Base-by-base conservation (phyloP, 2,888 invertebrate species). In the Dryadula phaetusa region DNA sequence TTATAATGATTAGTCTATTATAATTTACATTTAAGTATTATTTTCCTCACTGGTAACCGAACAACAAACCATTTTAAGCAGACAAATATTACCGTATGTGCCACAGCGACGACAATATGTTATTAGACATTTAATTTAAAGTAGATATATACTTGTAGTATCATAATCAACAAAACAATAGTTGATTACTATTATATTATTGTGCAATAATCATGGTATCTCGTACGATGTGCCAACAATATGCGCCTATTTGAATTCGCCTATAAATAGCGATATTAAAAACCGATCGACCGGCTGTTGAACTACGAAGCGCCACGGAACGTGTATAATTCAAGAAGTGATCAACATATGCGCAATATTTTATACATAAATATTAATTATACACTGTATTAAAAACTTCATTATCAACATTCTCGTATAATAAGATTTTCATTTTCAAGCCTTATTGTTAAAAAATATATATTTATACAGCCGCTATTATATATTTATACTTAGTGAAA, bases 181-280 rank as follows among this genome's bases (percentile, higher is more conserved):
- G 22, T n/a, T 16, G n/a, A 56, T 56, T 56, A 34, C 34, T 6
- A 34, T 34, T 20, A 56, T 56, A 56, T 8, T 25, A 40, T 25
- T n/a, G 64, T 40, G 47, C 60, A 69, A 64, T 61, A 60, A 54
- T 60, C 53, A 58, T 62, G 67, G 70, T 47, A 62, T 62, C 62
- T 69, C 58, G 74, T 69, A 74, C 74, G 76, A 77, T 75, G 76
- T 77, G 78, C 81, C 76, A 78, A 80, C 77, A 77, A 73, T 74
- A 73, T 73, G 77, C 75, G 77, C 76, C 76, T 78, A 79, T 81
- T 79, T 78, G 78, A 80, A 81, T 81, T 84, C 76, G 74, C 76
- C 78, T 85, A 82, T 83, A 82, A 84, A 86, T 85, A 84, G 82
- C 79, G 73, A 77, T 83, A 82, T 84, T 85, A 82, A 81, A 83